Conservation (phyloP, 2,113 vertebrate genomes). For the Istiophorus platypterus region DNA sequence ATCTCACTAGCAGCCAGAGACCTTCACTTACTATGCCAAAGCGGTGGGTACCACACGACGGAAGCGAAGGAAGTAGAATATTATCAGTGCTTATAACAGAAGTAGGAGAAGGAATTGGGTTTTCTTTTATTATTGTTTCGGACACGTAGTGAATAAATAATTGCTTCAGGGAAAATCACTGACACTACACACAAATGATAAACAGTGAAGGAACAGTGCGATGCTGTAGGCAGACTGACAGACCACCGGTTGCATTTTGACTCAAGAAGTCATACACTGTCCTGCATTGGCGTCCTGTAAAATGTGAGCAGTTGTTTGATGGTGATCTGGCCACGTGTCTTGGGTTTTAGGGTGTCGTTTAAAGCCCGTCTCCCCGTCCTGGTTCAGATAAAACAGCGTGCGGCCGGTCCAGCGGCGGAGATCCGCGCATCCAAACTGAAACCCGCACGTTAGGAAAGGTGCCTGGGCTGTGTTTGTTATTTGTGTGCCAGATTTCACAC, state of each 20-base stretch:
- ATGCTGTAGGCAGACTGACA: background rate
- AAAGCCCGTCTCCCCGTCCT: background rate
- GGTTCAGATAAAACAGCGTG: background rate
- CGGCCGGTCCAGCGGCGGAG: background rate
- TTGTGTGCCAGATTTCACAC: slow-evolving; percentile 21
- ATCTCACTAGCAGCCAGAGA: slow-evolving; percentile 79
- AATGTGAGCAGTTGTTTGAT: background rate
- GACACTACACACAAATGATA: background rate
- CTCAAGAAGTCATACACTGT: background rate
- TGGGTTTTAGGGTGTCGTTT: background rate
- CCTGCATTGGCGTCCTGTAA: no score
- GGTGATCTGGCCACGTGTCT: slow-evolving; percentile 14
- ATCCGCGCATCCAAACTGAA: background rate
- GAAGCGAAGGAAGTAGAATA: background rate
- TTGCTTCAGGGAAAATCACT: background rate
- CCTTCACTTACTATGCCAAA: slow-evolving; percentile 72
- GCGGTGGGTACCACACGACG: slow-evolving; percentile 75
- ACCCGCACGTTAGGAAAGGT: background rate
- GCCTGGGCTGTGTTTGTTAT: background rate
- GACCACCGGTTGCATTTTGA: background rate
- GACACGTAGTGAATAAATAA: background rate
- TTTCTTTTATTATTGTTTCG: background rate
- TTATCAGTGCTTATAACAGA: background rate
- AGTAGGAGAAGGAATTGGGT: accelerated
- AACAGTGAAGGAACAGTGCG: background rate